Conservation (phyloP, 2,113 vertebrate genomes). For the Microcebus griseorufus region DNA sequence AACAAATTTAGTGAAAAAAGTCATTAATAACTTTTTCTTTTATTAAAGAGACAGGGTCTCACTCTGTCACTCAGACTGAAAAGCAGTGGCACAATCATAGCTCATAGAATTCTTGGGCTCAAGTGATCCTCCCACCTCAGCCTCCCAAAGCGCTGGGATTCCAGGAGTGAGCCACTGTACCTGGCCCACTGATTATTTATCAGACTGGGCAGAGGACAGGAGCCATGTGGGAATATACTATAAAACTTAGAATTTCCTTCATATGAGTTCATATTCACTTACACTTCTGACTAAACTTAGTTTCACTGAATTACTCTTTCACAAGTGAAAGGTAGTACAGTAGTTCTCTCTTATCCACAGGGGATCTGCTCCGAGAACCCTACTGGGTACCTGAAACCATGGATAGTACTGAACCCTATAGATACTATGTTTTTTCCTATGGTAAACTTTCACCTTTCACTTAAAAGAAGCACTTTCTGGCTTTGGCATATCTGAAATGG, state of each 20-base stretch:
- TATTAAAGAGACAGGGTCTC: not conserved
- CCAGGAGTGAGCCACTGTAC: not conserved
- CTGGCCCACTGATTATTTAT: not conserved
- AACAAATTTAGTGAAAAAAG: not conserved
- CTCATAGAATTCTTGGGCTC: not conserved
- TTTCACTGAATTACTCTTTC: slow-evolving; percentile 34
- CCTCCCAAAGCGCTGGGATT: not conserved
- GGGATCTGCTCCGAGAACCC: no score
- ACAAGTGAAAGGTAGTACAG: not conserved
- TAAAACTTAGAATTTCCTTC: not conserved
- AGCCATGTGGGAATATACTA: no score
- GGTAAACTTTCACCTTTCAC: no score
- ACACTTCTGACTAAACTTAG: not conserved
- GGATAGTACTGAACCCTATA: no score
- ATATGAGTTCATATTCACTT: not conserved
- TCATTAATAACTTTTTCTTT: not conserved
- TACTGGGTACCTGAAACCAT: no score
- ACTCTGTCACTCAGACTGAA: not conserved
- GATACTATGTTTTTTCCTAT: no score
- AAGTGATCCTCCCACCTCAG: not conserved
- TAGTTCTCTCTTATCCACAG: no score
- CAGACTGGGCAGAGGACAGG: no score
- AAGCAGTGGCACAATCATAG: not conserved
- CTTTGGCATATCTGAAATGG: no score
- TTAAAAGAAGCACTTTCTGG: no score